Evolutionary conservation across 2,888 invertebrate species (phyloP).

Genomic region (Quadroppia sp.): DNA sequence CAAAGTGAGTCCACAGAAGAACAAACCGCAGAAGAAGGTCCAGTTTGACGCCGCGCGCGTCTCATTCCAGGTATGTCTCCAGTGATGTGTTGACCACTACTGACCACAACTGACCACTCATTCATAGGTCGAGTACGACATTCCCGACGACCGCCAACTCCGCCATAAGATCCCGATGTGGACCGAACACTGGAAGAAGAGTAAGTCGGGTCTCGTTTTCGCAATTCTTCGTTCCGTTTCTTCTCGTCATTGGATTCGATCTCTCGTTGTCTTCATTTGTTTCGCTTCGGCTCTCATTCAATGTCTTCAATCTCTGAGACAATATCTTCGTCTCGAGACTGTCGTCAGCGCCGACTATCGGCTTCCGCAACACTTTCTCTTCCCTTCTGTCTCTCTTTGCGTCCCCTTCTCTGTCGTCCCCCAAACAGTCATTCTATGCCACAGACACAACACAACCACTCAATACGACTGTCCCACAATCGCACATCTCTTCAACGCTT

Average conservation of each 20-base stretch:
- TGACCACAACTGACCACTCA: not conserved
- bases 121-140: constrained; percentile 14
- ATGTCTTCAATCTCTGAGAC: not conserved
- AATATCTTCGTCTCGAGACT: not conserved
- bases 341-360: not conserved
- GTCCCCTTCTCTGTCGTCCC: not conserved
- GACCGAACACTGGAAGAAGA: constrained; percentile 13
- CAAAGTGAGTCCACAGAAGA: not conserved
- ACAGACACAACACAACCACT: no score
- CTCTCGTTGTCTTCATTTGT: not conserved
- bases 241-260: not conserved
- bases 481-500: no score
- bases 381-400: not conserved
- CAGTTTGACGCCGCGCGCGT: not conserved
- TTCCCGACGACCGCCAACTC: not conserved
- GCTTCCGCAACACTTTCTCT: not conserved
- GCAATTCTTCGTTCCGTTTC: not conserved
- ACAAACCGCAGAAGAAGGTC: not conserved
- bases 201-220: not conserved
- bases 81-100: not conserved
- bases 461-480: no score
- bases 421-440: no score
- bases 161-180: not conserved
- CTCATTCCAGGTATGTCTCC: not conserved
- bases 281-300: not conserved